Conservation (phyloP, 2,113 vertebrate genomes). For the Bubalus kerabau region DNA sequence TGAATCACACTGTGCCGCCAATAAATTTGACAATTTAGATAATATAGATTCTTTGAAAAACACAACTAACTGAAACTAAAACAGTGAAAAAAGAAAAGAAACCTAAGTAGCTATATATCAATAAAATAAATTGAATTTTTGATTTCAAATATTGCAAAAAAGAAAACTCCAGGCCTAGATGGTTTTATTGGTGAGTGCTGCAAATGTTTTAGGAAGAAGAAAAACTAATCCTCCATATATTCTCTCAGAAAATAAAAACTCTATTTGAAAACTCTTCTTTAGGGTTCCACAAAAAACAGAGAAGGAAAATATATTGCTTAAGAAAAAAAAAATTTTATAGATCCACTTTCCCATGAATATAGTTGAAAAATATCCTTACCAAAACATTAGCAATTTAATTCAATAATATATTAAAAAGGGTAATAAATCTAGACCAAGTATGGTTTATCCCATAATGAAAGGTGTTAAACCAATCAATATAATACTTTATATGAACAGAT, state of each 20-base stretch:
- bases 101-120: background rate
- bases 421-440: background rate
- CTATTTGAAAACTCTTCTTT: background rate
- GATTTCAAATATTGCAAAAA: slow-evolving; percentile 1
- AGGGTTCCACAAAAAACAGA: background rate
- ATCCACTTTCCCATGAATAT: background rate
- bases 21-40: background rate
- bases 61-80: background rate
- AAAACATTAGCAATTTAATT: background rate
- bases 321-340: background rate
- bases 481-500: background rate
- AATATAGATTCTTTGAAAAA: background rate
- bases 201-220: background rate
- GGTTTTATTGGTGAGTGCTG: background rate
- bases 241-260: slow-evolving; percentile 8
- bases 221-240: background rate
- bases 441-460: background rate
- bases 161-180: background rate
- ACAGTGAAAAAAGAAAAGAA: background rate
- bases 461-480: background rate
- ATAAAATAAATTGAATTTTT: background rate
- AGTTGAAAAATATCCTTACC: background rate
- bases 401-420: background rate
- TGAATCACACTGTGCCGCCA: background rate
- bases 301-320: background rate